Evolutionary conservation across 2,797 vertebrate species (phyloP), one percentile per base, ranked within the genome.

Genomic region (Serranus cabrilla): DNA sequence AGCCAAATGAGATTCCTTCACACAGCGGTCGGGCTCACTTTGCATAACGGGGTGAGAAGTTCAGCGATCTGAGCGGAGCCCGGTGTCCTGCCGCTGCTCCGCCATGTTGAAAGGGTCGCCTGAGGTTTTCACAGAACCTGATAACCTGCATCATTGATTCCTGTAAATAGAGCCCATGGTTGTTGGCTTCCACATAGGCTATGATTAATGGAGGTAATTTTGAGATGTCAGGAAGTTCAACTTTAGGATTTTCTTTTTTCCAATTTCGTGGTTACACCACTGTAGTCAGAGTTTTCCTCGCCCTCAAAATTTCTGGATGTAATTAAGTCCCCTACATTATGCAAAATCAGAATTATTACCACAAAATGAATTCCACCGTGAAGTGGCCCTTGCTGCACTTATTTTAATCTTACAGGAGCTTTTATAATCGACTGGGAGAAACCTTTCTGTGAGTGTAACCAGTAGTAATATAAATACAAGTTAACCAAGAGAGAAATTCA

Each of bases 101-200:
- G 6, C 64, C 56, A 25, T 61, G 75, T 74, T 57, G 42, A 77
- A 57, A 39, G 57, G 55, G 71, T 73, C 64, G 43, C 64, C 71
- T 64, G 74, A 84, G 67, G 13, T 46, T 74, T 85, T 80, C 71
- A 54, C 78, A 66, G 46, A 71, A 58, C 64, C 56, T 82, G 80
- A 86, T 87, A 81, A 85, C 82, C 80, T 80, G 74, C 82, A 83
- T 49, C 82, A 87, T 63, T 82, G 81, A 82, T 71, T 90, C 68
- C 76, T 56, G 74, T 84, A 87, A 91, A 88, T 71, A 76, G 60
- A 76, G 59, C 52, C 45, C 39, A 47, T 61, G 60, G 74, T 63
- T 49, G 58, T 73, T 85, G 78, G 43, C 72, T 58, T 79, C 67
- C 37, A 68, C 37, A 51, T 50, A 39, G 56, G 46, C 34, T 16